Conservation (phyloP, 1,140 invertebrate genomes). For the Spodoptera frugiperda region DNA sequence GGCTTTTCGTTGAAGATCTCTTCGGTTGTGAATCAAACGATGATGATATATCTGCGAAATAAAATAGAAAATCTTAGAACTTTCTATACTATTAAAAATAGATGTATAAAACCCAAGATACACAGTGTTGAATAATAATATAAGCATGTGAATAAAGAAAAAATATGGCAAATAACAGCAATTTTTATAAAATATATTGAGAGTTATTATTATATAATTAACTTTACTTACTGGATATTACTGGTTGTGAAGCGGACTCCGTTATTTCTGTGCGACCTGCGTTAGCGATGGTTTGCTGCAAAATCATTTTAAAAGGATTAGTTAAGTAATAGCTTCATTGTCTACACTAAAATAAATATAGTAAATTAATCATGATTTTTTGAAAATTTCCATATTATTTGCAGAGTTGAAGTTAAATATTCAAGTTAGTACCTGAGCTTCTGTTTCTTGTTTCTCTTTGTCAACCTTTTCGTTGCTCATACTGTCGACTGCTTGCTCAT, state of each 20-base stretch:
- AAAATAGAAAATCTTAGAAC: background rate
- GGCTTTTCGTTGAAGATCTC: slow-evolving; percentile 72
- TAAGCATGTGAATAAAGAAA: too few relatives aligned
- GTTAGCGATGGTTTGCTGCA: slow-evolving; percentile 67
- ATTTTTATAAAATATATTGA: too few relatives aligned
- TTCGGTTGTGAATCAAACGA: slow-evolving; percentile 75
- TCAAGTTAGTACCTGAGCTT: slow-evolving; percentile 68
- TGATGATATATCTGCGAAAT: slow-evolving; percentile 68
- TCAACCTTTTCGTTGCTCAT: slow-evolving; percentile 87
- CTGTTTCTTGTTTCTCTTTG: slow-evolving; percentile 76
- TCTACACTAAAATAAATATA: too few relatives aligned
- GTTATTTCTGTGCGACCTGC: slow-evolving; percentile 76
- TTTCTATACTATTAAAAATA: too few relatives aligned
- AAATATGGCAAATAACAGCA: too few relatives aligned
- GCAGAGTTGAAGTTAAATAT: too few relatives aligned
- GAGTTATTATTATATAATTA: too few relatives aligned
- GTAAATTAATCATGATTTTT: too few relatives aligned
- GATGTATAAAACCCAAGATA: too few relatives aligned
- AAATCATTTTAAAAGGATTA: slow-evolving; percentile 40
- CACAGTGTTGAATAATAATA: too few relatives aligned
- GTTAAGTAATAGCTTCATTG: background rate
- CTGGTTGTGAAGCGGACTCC: slow-evolving; percentile 78
- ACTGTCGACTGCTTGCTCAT: slow-evolving; percentile 89
- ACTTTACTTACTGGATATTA: slow-evolving; percentile 78
- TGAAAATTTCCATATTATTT: too few relatives aligned